Percentiles rank a stretch among this genome's conserved stretches.
phyloP scores from a whole-genome alignment of 2,888 invertebrate genomes.

The Gisinianus flammeolus region DNA sequence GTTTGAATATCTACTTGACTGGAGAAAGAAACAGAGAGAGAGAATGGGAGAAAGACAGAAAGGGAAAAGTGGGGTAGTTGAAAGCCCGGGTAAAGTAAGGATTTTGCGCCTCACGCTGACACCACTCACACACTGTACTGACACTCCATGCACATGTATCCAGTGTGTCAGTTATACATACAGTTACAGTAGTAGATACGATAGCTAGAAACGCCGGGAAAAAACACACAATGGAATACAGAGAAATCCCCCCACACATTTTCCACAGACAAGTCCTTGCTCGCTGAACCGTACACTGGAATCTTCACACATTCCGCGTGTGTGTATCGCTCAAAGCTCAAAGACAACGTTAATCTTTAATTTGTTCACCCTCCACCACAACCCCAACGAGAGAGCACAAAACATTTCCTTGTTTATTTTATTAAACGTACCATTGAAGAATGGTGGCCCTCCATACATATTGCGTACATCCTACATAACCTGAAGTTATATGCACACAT shows the following conservation, averaged over 20 bases:
- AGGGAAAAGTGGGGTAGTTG: neutral
- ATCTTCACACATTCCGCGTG: constrained; percentile 10
- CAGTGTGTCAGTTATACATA: no score
- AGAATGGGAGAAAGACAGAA: neutral
- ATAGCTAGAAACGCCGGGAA: no score
- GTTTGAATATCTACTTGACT: neutral
- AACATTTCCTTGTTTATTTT: neutral
- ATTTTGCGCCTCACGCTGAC: constrained; percentile 3
- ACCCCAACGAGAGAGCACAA: neutral
- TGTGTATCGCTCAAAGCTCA: neutral
- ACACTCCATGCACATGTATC: no score
- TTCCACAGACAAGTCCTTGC: no score
- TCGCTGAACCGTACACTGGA: neutral
- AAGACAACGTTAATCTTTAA: constrained; percentile 10
- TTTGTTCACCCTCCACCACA: constrained; percentile 7
- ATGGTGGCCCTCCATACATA: neutral
- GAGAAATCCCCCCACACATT: neutral
- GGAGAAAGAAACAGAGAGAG: neutral
- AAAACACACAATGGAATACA: neutral
- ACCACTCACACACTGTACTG: no score
- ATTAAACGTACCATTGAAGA: no score
- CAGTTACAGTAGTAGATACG: no score
- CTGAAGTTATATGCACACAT: neutral
- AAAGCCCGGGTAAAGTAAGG: constrained; percentile 7
- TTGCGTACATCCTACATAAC: neutral